These are phyloP conservation scores for Tarsius wallacei DNA, from an alignment of 2,797 vertebrate species.

Conservation along the genomic window DNA sequence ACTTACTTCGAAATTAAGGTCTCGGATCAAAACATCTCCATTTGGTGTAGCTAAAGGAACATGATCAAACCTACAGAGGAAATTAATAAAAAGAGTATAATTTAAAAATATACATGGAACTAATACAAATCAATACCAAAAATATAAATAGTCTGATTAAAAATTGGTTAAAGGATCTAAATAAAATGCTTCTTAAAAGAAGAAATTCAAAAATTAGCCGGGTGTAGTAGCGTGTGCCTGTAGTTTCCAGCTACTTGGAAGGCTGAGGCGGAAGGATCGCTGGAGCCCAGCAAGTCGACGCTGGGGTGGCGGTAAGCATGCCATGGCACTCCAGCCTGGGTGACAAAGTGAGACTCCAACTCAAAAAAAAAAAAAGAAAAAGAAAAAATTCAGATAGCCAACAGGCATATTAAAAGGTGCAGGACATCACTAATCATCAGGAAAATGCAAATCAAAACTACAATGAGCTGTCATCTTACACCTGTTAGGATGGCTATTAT, in stretches of 20 bases:
- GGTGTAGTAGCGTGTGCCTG: too few relatives aligned
- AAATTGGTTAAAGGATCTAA: not conserved
- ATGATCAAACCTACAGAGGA: constrained; percentile 95
- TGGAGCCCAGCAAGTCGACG: too few relatives aligned
- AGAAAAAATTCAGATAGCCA: not conserved
- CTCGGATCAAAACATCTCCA: constrained; percentile 96
- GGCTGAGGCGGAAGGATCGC: too few relatives aligned
- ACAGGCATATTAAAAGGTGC: not conserved
- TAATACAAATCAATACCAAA: constrained; percentile 3
- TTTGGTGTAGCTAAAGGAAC: constrained; percentile 97
- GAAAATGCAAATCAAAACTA: not conserved
- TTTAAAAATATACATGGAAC: constrained; percentile 24
- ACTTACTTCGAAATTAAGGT: constrained; percentile 97
- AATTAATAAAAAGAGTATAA: constrained; percentile 66
- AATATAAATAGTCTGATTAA: not conserved
- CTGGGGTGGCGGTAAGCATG: too few relatives aligned
- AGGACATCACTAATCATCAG: not conserved
- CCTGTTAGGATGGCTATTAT: not conserved
- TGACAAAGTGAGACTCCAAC: too few relatives aligned
- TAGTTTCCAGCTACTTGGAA: too few relatives aligned
- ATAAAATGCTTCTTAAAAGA: not conserved
- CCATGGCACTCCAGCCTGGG: too few relatives aligned
- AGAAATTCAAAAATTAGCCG: not conserved
- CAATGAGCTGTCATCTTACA: not conserved
- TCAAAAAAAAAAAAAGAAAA: not conserved